Evolutionary conservation across 2,113 vertebrate species (phyloP).

Genomic region (Muscicapa adusta): DNA sequence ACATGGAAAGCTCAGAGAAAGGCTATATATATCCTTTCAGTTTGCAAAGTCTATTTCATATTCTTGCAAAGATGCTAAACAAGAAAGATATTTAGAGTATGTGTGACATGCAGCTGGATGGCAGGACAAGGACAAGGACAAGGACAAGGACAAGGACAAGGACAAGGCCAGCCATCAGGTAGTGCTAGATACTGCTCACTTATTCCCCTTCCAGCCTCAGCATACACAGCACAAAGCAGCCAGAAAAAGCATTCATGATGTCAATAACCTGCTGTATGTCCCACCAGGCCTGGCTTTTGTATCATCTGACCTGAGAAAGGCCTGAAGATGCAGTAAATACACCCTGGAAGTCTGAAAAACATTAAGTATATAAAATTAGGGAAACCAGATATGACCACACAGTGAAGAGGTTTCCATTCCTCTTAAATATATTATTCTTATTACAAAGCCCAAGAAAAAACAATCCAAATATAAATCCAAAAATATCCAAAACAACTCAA

Average conservation of each 20-base stretch:
- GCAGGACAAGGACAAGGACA: background rate
- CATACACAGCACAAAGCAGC: rapidly evolving
- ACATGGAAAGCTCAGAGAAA: background rate
- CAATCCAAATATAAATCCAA: background rate
- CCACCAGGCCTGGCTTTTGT: background rate
- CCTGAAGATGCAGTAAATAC: background rate
- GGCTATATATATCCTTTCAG: background rate
- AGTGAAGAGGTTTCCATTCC: background rate
- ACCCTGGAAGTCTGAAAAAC: background rate
- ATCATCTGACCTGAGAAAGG: background rate
- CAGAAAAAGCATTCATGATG: rapidly evolving
- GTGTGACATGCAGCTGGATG: background rate
- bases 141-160: no score
- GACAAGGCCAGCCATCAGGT: background rate
- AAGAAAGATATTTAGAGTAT: background rate
- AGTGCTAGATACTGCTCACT: background rate
- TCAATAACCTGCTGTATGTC: rapidly evolving
- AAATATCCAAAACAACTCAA: background rate
- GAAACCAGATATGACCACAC: background rate
- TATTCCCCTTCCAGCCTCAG: background rate
- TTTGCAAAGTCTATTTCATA: background rate
- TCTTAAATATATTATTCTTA: background rate
- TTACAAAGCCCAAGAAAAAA: background rate
- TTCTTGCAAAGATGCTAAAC: background rate
- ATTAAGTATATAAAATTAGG: background rate